Conservation (phyloP, 2,797 vertebrate genomes). For the Neopelma chrysocephalum region DNA sequence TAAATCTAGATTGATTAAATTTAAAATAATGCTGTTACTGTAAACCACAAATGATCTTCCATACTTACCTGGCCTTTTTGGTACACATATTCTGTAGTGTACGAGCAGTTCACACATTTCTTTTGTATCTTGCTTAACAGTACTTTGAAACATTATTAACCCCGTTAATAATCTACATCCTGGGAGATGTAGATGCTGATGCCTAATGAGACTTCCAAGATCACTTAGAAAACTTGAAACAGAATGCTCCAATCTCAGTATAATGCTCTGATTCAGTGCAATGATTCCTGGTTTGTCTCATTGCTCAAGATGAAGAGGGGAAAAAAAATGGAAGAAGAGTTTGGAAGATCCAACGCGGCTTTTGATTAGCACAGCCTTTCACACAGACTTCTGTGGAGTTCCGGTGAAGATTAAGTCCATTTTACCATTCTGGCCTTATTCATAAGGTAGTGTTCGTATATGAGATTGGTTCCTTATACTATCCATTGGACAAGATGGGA, state of each 20-base stretch:
- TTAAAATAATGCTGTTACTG: not conserved
- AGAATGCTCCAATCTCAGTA: not conserved
- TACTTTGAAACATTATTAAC: not conserved
- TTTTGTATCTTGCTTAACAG: not conserved
- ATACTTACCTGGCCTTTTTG: not conserved
- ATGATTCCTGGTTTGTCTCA: not conserved
- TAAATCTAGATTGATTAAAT: not conserved
- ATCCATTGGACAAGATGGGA: not conserved
- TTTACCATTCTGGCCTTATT: not conserved
- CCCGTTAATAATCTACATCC: not conserved
- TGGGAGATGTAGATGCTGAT: not conserved
- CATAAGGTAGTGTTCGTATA: not conserved
- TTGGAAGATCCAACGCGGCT: not conserved
- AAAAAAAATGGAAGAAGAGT: not conserved
- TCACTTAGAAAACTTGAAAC: not conserved
- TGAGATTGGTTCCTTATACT: not conserved
- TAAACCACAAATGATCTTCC: not conserved
- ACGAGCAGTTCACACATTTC: not conserved
- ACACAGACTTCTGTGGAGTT: not conserved
- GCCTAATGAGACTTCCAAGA: not conserved
- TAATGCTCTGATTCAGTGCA: not conserved
- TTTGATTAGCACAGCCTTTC: not conserved
- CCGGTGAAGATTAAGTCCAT: not conserved
- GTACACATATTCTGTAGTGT: not conserved
- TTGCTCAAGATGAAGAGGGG: not conserved